Base-by-base conservation (phyloP, 2,888 invertebrate species). In the Ceraclea dissimilis region DNA sequence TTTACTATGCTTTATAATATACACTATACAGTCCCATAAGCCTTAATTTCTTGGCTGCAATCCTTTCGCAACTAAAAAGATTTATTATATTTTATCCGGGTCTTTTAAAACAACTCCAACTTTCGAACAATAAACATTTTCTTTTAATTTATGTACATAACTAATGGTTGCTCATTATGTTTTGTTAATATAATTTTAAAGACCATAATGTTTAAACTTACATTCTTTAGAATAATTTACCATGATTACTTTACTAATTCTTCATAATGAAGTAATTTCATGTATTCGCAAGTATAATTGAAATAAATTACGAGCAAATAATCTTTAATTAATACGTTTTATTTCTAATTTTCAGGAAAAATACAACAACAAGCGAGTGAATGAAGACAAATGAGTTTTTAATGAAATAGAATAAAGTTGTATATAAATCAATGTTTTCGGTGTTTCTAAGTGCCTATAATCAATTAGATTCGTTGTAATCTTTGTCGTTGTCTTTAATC, bases 361-460 rank as follows among this genome's bases (percentile, higher is more conserved):
- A 26, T 10, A 26, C 10, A 10, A 10, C 26, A 26, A 10, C 10
- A 4, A 26, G 4, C 26, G 10, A 26, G 26, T 26, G 26, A 26
- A 26, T 26, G 26, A 10, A 26, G 10, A 26, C 26, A 26, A 26
- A 10, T 26, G 4, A 26, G 26, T 26, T 26, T 26, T 26, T 26
- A 26, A 26, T 26, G 10, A 26, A 26, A 10, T 26, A 6, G 10
- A 10, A 26, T 26, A 26, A 39, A 39, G 13, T 39, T 39, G 13
- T 39, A 39, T 5, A 39, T n/a, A 39, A 39, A 39, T n/a, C 39
- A n/a, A 39, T 39, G 39, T n/a, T 39, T 39, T 39, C 39, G 39
- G 16, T 39, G 39, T 39, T 39, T 39, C 26, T 39, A 39, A 39
- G 39, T 39, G 39, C 39, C 39, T 39, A 4, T 39, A 5, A 39